A percentile compares a stretch with the other conserved stretches of the same genome.
Conservation (phyloP, 2,797 vertebrate species). For the Cichlasoma orientale region DNA sequence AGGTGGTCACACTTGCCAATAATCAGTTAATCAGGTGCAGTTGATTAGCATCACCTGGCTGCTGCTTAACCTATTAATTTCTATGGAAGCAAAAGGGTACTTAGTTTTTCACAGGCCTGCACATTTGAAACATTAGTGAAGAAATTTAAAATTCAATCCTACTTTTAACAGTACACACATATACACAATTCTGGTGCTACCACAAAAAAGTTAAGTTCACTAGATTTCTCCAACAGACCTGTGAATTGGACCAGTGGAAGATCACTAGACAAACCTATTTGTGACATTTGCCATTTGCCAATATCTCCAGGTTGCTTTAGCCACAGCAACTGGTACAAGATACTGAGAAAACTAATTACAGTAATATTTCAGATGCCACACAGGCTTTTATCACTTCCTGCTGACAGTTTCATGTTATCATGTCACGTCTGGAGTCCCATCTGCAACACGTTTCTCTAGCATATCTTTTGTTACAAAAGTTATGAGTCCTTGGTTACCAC, state of each 20-base stretch:
- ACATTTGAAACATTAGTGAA: neutral
- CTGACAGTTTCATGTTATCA: neutral
- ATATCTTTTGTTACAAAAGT: neutral
- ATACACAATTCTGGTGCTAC: neutral
- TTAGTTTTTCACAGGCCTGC: neutral
- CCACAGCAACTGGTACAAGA: neutral
- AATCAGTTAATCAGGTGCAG: neutral
- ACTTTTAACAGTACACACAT: neutral
- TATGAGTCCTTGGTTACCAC: neutral
- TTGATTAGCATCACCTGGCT: neutral
- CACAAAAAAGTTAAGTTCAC: neutral
- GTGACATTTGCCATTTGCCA: neutral
- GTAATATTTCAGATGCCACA: neutral
- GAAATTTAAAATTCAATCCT: neutral
- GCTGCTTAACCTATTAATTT: neutral
- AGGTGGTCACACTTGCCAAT: neutral
- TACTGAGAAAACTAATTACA: neutral
- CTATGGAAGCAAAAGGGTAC: neutral
- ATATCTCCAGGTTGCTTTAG: neutral
- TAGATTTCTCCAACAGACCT: neutral
- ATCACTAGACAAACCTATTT: neutral
- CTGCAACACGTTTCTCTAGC: neutral
- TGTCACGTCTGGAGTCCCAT: neutral
- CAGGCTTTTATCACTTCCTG: neutral
- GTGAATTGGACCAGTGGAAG: neutral